Evolutionary conservation across 2,113 vertebrate species (phyloP).

Genomic region (Conger conger): DNA sequence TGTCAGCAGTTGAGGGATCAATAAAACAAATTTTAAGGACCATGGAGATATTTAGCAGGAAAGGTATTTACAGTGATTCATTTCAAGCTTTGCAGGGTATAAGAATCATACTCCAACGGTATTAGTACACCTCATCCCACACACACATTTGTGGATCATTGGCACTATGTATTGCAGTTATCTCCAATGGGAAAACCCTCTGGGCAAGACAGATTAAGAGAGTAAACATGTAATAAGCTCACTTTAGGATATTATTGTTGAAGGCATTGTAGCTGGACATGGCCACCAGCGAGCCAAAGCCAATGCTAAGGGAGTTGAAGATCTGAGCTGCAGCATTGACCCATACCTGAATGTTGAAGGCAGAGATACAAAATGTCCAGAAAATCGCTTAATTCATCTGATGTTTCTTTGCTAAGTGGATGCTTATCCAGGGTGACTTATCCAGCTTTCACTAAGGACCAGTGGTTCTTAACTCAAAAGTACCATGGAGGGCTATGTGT

Average conservation of each 20-base stretch:
- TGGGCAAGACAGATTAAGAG: background rate
- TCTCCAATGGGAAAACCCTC: background rate
- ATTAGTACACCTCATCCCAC: background rate
- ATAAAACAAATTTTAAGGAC: too few species aligned
- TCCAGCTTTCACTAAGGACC: too few species aligned
- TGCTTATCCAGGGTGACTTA: too few species aligned
- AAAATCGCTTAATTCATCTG: background rate
- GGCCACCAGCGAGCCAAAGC: slow-evolving; percentile 69
- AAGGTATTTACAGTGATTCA: background rate
- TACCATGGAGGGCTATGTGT: too few species aligned
- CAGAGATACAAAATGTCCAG: background rate
- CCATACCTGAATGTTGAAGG: slow-evolving; percentile 65
- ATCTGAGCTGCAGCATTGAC: slow-evolving; percentile 74
- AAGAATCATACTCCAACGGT: background rate
- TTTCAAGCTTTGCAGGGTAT: background rate
- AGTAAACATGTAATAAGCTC: slow-evolving; percentile 16
- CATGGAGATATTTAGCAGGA: too few species aligned
- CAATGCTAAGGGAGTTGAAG: slow-evolving; percentile 76
- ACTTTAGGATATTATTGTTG: slow-evolving; percentile 74
- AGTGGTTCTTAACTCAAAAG: too few species aligned
- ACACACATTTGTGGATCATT: too few species aligned
- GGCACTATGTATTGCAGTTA: background rate
- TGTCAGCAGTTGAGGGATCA: too few species aligned
- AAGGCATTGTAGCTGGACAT: slow-evolving; percentile 76
- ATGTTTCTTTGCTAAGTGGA: background rate